Evolutionary conservation across 2,888 invertebrate species (phyloP).

Genomic region (Colletes collaris): DNA sequence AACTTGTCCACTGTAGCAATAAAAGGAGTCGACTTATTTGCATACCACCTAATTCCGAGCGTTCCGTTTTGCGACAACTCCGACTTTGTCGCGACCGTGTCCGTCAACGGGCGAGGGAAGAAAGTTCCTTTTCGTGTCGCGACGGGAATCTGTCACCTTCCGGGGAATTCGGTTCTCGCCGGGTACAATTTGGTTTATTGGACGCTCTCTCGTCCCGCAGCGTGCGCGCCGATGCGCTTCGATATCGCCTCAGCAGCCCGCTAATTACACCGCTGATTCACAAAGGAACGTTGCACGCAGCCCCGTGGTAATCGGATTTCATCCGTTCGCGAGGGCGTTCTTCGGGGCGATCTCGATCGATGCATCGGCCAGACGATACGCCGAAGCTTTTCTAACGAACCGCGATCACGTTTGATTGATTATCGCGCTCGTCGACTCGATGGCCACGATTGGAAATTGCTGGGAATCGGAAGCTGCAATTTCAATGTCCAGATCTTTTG

Average conservation of each 20-base stretch:
- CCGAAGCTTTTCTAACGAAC: conserved; percentile 27
- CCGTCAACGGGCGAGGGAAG: background rate
- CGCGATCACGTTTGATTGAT: conserved; percentile 49
- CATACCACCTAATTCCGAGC: conserved; percentile 1
- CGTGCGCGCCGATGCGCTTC: background rate
- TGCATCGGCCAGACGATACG: background rate
- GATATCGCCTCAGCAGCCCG: background rate
- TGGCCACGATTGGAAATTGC: conserved; percentile 33
- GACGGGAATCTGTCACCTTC: background rate
- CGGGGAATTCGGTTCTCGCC: too few species aligned
- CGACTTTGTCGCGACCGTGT: background rate
- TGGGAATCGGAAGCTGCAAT: conserved; percentile 19
- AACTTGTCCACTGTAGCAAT: conserved; percentile 5
- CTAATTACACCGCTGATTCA: conserved; percentile 24
- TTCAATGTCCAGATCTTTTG: conserved; percentile 20
- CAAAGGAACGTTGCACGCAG: conserved; percentile 11
- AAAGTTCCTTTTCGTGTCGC: background rate
- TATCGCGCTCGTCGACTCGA: conserved; percentile 4
- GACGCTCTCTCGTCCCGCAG: background rate
- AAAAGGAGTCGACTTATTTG: conserved; percentile 2
- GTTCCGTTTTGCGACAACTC: background rate
- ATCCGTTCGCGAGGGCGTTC: conserved; percentile 29
- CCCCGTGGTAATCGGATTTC: conserved; percentile 43
- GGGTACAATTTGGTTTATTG: too few species aligned
- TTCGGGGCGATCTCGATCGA: conserved; percentile 5